Conservation (phyloP, 2,888 invertebrate species). For the Yponomeuta malinellus region DNA sequence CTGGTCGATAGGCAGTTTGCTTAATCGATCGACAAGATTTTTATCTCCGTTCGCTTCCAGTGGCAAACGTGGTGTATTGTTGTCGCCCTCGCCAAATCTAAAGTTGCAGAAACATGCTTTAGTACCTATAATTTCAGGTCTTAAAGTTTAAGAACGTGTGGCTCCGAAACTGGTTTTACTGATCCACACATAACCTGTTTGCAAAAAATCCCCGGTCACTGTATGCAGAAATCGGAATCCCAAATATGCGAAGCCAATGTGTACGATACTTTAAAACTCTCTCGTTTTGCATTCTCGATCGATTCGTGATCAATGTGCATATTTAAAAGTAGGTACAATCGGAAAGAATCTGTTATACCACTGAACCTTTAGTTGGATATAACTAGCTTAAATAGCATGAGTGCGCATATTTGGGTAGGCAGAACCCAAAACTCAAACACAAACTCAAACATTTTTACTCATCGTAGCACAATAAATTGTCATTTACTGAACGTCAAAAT, state of each 20-base stretch:
- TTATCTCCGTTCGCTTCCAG: conserved; percentile 80
- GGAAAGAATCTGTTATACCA: no score
- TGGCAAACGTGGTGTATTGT: conserved; percentile 68
- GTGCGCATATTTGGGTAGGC: no score
- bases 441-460: no score
- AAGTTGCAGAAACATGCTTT: conserved; percentile 20
- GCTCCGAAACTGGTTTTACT: neutral
- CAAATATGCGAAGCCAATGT: neutral
- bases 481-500: no score
- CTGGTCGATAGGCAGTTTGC: conserved; percentile 78
- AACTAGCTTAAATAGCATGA: no score
- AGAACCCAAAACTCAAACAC: no score
- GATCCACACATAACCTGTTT: neutral
- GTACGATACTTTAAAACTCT: neutral
- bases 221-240: neutral
- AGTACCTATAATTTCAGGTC: neutral
- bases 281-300: neutral
- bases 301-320: no score
- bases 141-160: neutral
- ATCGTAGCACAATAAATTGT: no score
- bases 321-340: no score
- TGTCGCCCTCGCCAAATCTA: conserved; percentile 50
- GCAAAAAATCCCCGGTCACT: neutral
- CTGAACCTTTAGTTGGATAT: no score
- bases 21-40: conserved; percentile 77